A percentile compares a stretch with the other conserved stretches of the same genome.
Conservation (phyloP, 2,113 vertebrate genomes). For the Bubo bubo region DNA sequence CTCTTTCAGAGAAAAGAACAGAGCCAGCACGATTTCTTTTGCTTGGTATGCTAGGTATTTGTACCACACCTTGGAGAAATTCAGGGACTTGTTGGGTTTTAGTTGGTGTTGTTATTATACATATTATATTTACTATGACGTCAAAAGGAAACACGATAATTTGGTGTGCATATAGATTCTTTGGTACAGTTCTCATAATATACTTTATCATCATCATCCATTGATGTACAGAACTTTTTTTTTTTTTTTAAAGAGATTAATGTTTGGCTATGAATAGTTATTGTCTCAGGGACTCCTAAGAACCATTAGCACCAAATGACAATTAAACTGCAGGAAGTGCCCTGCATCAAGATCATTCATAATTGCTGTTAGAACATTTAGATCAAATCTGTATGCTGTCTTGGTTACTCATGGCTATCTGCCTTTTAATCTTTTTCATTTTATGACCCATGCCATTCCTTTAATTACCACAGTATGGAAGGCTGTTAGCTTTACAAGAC, state of each 20-base stretch:
- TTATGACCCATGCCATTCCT: constrained; percentile 58
- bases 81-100: background rate
- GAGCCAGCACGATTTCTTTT: background rate
- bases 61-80: constrained; percentile 19
- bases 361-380: constrained; percentile 57
- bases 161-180: background rate
- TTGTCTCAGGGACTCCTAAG: constrained; percentile 14
- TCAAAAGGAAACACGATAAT: background rate
- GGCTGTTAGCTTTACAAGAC: constrained; percentile 51
- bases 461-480: constrained; percentile 56
- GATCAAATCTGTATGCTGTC: constrained; percentile 55
- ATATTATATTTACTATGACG: background rate
- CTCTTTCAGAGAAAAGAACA: background rate
- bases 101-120: background rate
- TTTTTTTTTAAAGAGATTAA: background rate
- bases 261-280: constrained; percentile 22
- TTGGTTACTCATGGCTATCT: constrained; percentile 43
- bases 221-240: background rate
- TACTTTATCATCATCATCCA: background rate
- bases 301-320: constrained; percentile 59
- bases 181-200: background rate
- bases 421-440: constrained; percentile 53
- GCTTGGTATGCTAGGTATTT: constrained; percentile 16
- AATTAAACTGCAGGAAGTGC: constrained; percentile 57
- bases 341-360: constrained; percentile 41